A percentile compares a stretch with the other conserved stretches of the same genome.
Conservation (phyloP, 2,113 vertebrate species). For the Alces alces region DNA sequence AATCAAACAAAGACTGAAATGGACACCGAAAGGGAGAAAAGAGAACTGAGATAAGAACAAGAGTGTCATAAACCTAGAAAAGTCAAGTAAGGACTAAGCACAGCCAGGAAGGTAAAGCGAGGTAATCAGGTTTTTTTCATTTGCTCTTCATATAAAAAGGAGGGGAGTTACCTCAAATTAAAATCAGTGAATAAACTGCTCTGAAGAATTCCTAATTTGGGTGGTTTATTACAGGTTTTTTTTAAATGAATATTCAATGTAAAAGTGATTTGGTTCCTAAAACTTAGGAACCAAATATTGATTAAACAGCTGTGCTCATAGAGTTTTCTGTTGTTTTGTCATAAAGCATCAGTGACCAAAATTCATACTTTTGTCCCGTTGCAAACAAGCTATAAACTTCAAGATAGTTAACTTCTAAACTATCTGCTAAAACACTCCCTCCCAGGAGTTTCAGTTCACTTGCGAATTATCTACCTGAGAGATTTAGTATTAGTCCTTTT, state of each 20-base stretch:
- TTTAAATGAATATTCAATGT: background rate
- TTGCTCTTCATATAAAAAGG: background rate
- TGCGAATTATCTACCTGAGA: background rate
- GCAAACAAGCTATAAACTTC: background rate
- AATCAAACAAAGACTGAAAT: background rate
- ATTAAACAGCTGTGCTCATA: background rate
- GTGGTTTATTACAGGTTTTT: background rate
- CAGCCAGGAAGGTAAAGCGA: background rate
- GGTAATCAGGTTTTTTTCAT: background rate
- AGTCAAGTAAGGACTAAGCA: background rate
- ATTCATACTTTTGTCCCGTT: background rate
- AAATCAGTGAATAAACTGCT: background rate
- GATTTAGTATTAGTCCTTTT: background rate
- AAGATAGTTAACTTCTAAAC: background rate
- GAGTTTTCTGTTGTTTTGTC: slow-evolving; percentile 1
- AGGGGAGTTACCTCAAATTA: background rate
- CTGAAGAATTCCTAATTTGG: background rate
- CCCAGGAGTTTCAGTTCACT: background rate
- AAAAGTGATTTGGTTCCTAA: background rate
- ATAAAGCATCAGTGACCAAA: background rate
- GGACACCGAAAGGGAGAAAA: background rate
- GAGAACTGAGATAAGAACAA: background rate
- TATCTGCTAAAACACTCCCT: background rate
- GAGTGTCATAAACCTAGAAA: background rate
- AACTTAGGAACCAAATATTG: background rate